Evolutionary conservation across 2,113 vertebrate genomes (phyloP), one percentile per base, ranked within the genome.

Genomic region (Cyphomyrus plagiostoma): DNA sequence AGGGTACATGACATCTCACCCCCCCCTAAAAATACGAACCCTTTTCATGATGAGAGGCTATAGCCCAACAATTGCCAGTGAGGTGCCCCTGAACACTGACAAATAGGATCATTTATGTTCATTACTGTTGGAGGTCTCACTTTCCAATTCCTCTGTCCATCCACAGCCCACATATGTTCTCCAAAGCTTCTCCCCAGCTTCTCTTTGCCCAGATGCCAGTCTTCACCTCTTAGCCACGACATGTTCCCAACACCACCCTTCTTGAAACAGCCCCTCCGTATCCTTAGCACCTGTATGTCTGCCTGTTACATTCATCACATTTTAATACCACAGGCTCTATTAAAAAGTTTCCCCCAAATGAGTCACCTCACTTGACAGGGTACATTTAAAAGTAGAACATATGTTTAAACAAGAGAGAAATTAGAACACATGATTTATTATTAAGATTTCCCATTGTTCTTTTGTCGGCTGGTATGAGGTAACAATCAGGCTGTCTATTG

Each of bases 381-480:
- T 93, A 92, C 90, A 90, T 91, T 93, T 92, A 91, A 80, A 50
- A 84, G 19, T 45, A 13, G 56, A 66, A 88, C 56, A 46, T 88
- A 88, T 39, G 56, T 46, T 88, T 39, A 87, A 87, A 93, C 91
- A 92, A 92, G 74, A 91, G 90, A 88, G 92, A 93, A 94, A 95
- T 95, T 95, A 94, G 93, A 92, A 93, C 92, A 93, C 95, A 95
- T 94, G 93, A 93, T 95, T 95, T 95, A 95, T 94, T 94, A 94
- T 95, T 94, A 95, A 90, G 91, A 89, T 90, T 35, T 90, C 90
- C 93, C 95, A 95, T 96, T 94, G 95, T 95, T 93, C 92, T 93
- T 93, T 93, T 89, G 92, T 93, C 91, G 94, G 93, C 93, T 92
- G 93, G 92, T 92, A 92, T 93, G 93, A 92, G 93, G 93, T 95